Evolutionary conservation across 1,140 invertebrate species (phyloP).

Genomic region (Megalopta genalis): DNA sequence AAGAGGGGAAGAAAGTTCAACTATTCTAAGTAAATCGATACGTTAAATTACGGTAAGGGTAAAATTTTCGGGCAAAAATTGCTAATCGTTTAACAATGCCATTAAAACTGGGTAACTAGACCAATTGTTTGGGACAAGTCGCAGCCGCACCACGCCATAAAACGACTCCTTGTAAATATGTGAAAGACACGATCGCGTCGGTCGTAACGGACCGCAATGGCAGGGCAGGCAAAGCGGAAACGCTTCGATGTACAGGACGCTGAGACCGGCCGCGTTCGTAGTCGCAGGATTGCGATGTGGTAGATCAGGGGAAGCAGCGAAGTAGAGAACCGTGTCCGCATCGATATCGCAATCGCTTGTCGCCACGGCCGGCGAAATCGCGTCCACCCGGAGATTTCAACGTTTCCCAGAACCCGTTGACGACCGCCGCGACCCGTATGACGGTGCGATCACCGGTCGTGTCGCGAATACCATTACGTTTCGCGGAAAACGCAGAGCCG

Average conservation of each 20-base stretch:
- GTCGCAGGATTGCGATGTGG: conserved; percentile 33
- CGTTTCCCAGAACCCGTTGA: conserved; percentile 26
- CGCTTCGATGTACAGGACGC: conserved; percentile 35
- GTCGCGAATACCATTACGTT: conserved; percentile 25
- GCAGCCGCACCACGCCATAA: no score
- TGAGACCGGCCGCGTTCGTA: conserved; percentile 44
- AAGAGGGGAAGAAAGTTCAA: no score
- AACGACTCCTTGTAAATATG: background rate
- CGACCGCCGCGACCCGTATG: conserved; percentile 16
- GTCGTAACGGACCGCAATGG: background rate
- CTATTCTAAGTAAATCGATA: no score
- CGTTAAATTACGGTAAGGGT: no score
- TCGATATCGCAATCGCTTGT: conserved; percentile 47
- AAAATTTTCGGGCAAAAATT: no score
- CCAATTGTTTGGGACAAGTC: background rate
- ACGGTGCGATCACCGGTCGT: conserved; percentile 5
- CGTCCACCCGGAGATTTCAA: conserved; percentile 1
- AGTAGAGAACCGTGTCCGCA: conserved; percentile 58
- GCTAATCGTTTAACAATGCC: no score
- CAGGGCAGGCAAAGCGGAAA: conserved; percentile 25
- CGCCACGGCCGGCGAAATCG: conserved; percentile 19
- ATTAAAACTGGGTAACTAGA: no score
- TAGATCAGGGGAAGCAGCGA: conserved; percentile 11
- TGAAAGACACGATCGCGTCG: conserved; percentile 6
- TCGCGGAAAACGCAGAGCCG: conserved; percentile 14